Base-by-base conservation (phyloP, 2,888 invertebrate species). In the Cheilosia urbana region DNA sequence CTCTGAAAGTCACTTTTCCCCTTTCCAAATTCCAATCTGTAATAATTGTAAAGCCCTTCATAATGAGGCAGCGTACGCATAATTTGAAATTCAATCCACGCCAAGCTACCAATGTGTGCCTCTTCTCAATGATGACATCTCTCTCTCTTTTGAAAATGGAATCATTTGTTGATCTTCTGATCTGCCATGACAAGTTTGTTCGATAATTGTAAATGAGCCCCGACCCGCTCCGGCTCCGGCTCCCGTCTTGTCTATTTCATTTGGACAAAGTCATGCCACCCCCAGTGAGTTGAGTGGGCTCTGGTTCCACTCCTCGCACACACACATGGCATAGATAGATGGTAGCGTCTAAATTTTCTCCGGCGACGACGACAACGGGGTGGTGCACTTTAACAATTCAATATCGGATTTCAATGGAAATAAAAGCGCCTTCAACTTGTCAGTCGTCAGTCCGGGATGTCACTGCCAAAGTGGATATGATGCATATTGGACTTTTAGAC, bases 321-420 rank as follows among this genome's bases (percentile, higher is more conserved):
- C 13, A 72, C 71, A 34, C 71, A 51, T 15, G 34, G 34, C 4
- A 27, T 6, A 27, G 27, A 27, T 60, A 21, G 17, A 17, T 13
- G 47, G 49, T 27, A 19, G 53, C 24, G 40, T 27, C 17, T 30
- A 37, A 65, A 37, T 34, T 21, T 24, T 47, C 55, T 51, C 65
- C 62, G 40, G 27, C 42, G 51, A 17, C 17, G 69, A 7, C 11
- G 49, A 11, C 11, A 19, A 11, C 9, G 49, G 19, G 51, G 4
- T 21, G 63, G 79, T 73, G 73, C 73, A 65, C 66, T 80, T 66
- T 71, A 58, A 53, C 66, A 69, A 76, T 85, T 71, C 71, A 71
- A 81, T 85, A 85, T 85, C 80, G 66, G 76, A 85, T 85, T 85
- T 85, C 84, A 81, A 85, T 85, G 69, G 81, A 81, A 85, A 85